Percentiles rank a stretch among this genome's conserved stretches.
Evolutionary conservation across 2,113 vertebrate genomes (phyloP).

Genomic region (Sander vitreus): DNA sequence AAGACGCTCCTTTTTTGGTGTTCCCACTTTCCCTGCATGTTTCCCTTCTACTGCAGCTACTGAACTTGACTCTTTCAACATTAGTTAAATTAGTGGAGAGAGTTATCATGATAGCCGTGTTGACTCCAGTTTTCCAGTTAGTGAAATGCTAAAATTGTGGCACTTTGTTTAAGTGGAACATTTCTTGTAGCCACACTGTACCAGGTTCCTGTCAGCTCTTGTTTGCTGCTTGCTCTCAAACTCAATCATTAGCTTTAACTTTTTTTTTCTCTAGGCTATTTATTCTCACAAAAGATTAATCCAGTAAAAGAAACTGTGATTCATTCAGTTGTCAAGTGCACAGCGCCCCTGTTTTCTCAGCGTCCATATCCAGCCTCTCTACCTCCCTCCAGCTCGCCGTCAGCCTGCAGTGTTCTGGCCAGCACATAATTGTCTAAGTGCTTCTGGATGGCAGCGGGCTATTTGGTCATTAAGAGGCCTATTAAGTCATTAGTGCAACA

Average conservation of each 20-base stretch:
- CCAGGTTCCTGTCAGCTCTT: conserved; percentile 25
- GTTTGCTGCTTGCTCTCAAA: background rate
- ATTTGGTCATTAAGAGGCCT: conserved; percentile 86
- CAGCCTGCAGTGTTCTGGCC: conserved; percentile 72
- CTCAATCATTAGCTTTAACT: background rate
- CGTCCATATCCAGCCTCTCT: conserved; percentile 27
- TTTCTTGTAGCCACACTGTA: conserved; percentile 24
- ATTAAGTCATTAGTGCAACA: conserved; percentile 85
- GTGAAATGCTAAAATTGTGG: conserved; percentile 27
- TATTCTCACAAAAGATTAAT: conserved; percentile 28
- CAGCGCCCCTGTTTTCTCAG: conserved; percentile 40
- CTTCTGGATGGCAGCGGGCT: conserved; percentile 83
- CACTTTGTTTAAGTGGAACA: conserved; percentile 37
- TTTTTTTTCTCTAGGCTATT: conserved; percentile 10
- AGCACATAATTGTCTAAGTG: conserved; percentile 84
- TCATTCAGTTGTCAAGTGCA: conserved; percentile 50
- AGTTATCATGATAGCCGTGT: background rate
- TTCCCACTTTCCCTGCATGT: background rate
- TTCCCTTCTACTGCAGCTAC: background rate
- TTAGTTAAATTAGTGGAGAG: conserved; percentile 5
- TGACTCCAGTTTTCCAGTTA: conserved; percentile 50
- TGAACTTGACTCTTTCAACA: conserved; percentile 9
- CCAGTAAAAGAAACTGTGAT: conserved; percentile 21
- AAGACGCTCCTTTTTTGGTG: background rate
- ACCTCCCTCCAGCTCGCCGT: conserved; percentile 32